Base-by-base conservation (phyloP, 2,113 vertebrate species). In the Corythornis cristatus region DNA sequence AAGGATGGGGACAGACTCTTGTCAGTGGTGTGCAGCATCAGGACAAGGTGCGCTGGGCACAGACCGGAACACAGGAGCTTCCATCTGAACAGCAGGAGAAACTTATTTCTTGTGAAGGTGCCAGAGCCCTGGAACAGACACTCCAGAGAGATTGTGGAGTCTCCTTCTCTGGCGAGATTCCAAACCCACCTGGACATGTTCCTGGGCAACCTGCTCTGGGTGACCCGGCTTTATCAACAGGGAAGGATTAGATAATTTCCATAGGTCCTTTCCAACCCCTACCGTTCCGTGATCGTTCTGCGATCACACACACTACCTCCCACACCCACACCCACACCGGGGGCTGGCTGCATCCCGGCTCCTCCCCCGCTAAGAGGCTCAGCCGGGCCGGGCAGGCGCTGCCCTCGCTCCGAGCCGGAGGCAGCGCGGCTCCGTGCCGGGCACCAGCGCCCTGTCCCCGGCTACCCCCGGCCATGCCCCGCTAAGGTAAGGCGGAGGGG, bases 321-420 rank as follows among this genome's bases (percentile, higher is more conserved):
- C 51, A 5, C 33, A 4, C 53, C 48, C 75, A 31, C 83, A 9
- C 8, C 17, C 78, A 31, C 56, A 3, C 48, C 77, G 8, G 74
- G 74, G 88, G 92, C 86, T 45, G 92, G 90, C 90, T 82, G 78
- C 3, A n/a, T 23, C 45, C 22, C 78, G 92, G 92, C 95, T 95
- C 95, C 95, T 89, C 95, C 95, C 88, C 72, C 78, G 48, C 72
- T 91, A 89, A 95, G 95, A 85, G 62, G 95, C 95, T 95, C 92
- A 91, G 84, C 26, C 60, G 42, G 78, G 57, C 85, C 1, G 90
- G 93, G 84, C 87, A 22, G 90, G 65, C 90, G 62, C 88, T 95
- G 90, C 91, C 73, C 43, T 88, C 35, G 42, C 89, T 92, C n/a
- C 16, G 65, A 56, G 48, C 65, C 9, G 92, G 61, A 31, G 80